Base-by-base conservation (phyloP, 2,888 invertebrate genomes). In the Chydorus sphaericus region DNA sequence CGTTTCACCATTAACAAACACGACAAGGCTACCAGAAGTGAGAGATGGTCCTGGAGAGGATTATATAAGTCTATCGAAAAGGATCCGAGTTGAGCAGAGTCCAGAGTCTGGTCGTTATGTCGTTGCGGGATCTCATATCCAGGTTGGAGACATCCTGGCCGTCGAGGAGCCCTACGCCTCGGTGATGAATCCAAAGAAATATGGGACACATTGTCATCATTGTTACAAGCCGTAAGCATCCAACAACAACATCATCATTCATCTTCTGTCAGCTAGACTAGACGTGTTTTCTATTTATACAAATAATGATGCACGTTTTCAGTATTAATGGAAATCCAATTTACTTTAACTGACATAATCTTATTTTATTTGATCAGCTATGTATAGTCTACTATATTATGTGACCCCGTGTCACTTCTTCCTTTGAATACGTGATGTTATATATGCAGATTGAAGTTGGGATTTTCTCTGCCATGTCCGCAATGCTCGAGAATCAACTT, bases 1-100 rank as follows among this genome's bases (percentile, higher is more conserved):
- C n/a, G n/a, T n/a, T n/a, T n/a, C n/a, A n/a, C n/a, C n/a, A n/a
- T n/a, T n/a, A n/a, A n/a, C n/a, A n/a, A n/a, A n/a, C n/a, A n/a
- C n/a, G n/a, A n/a, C n/a, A n/a, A n/a, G 39, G 16, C 23, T 57
- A 14, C 59, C 59, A 11, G 48, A 48, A 11, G 18, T 59, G 23
- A 44, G 71, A 66, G 44, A 71, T 62, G 59, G 65, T 65, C 55
- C 69, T 16, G 77, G 78, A 62, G 68, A 70, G 11, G 70, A 73
- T 38, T 79, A 77, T 62, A 76, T 76, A 2, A 73, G 79, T 5
- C 78, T 81, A 23, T 82, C 81, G 59, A 74, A 76, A 5, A 74
- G 78, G 1, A 73, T 88, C 3, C 73, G 75, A 56, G 77, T 87
- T 59, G 77, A 77, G 53, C 74, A 77, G 58, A 78, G 78, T 55